A percentile compares a stretch with the other conserved stretches of the same genome.
Conservation (phyloP, 2,888 invertebrate species). For the Euzophera pinguis region DNA sequence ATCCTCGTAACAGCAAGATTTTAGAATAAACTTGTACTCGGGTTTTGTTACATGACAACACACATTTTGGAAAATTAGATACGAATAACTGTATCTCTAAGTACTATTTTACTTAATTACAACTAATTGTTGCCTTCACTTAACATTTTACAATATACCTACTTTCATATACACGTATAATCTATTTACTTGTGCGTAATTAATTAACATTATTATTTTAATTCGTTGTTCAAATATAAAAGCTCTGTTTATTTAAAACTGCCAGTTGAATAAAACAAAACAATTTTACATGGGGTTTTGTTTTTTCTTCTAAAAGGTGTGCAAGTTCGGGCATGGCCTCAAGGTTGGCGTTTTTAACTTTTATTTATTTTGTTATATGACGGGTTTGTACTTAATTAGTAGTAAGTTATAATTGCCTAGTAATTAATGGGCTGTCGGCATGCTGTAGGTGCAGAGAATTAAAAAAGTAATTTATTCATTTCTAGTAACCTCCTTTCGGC, state of each 20-base stretch:
- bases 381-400: no score
- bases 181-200: background rate
- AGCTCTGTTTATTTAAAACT: background rate
- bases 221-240: background rate
- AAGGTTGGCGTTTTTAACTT: conserved; percentile 17
- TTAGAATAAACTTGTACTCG: no score
- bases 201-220: background rate
- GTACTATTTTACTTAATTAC: no score
- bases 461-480: no score
- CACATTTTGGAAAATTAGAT: no score
- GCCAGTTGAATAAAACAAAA: conserved; percentile 24
- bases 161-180: background rate
- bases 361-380: background rate
- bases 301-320: conserved; percentile 22
- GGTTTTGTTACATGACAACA: no score
- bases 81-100: no score
- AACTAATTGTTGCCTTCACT: background rate
- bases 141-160: background rate
- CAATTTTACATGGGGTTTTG: conserved; percentile 16
- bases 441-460: no score
- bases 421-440: no score
- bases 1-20: no score
- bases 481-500: no score
- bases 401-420: no score
- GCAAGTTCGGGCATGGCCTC: conserved; percentile 31